Base-by-base conservation (phyloP, 2,113 vertebrate species). In the Catharus fuscescens region DNA sequence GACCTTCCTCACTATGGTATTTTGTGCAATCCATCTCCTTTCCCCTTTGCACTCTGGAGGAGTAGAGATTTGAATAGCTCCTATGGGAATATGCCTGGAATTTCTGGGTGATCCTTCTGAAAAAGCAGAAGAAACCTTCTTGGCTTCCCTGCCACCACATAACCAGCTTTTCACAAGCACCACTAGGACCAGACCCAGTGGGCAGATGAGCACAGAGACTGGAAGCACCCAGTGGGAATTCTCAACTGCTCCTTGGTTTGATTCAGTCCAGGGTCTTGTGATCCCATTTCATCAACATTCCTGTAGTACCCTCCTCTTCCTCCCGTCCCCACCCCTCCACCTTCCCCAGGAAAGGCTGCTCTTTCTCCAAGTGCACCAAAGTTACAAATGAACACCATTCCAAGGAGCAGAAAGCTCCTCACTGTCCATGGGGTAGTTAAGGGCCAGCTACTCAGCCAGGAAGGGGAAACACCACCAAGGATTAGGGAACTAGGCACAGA, bases 161-260 rank as follows among this genome's bases (percentile, higher is more conserved):
- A 57, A 62, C 14, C 67, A 64, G 40, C 44, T 26, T 28, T 73
- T 59, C 40, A 80, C 8, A 47, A 72, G 40, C 59, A 66, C 20
- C 52, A 59, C 16, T 24, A 54, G 36, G 25, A 77, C 38, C 5
- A 70, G 62, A 45, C 50, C 12, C 52, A 45, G 18, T 0, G 56
- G 71, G 29, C 26, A 93, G 77, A 45, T 16, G 15, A 32, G 59
- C 32, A 80, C 31, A 42, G n/a, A 31, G 25, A 38, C 40, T 60
- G 34, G 8, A 40, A 59, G 45, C 48, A 36, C 12, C 9, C 67
- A 25, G 5, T 47, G 20, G 45, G 67, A 90, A 82, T 82, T 61
- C 36, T 59, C 77, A 74, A 8, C 12, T 17, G 29, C 64, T 74
- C 25, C n/a, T 67, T 0, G 0, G 14, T 47, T 54, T 26, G 21